Evolutionary conservation across 2,888 invertebrate species (phyloP), one percentile per base, ranked within the genome.

Genomic region (Mystacides longicornis): DNA sequence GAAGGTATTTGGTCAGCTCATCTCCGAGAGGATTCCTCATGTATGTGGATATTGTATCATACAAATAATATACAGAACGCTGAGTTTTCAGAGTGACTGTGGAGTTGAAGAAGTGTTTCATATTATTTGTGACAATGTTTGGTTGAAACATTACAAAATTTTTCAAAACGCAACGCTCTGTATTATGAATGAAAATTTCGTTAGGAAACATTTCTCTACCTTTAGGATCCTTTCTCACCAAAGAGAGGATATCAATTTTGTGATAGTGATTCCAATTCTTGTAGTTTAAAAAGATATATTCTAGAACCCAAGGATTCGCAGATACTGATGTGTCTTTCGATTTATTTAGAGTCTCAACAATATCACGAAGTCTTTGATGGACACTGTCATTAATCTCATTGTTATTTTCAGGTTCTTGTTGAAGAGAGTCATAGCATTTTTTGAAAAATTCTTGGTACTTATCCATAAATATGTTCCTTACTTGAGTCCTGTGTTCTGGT

Each of bases 401-500:
- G n/a, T n/a, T n/a, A n/a, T n/a, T n/a, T n/a, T n/a, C n/a, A n/a
- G n/a, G n/a, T n/a, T n/a, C n/a, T n/a, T n/a, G n/a, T n/a, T n/a
- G n/a, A n/a, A n/a, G n/a, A n/a, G n/a, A 7, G 37, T 37, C 37
- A 37, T 3, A n/a, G n/a, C n/a, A n/a, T n/a, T n/a, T n/a, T n/a
- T n/a, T n/a, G n/a, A n/a, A n/a, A 16, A 37, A 7, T 23, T 21
- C 42, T 31, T 60, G 48, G 9, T 60, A 45, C 3, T 47, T 9
- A 1, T 33, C 37, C 2, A 67, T 33, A 14, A 64, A 63, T 2
- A 45, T 43, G 1, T 65, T 64, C 14, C 68, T 50, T 16, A 66
- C 66, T 5, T 33, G 56, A n/a, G 56, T 61, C 16, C 67, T 67
- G 54, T 64, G 64, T 1, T 65, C 58, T 0, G 64, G 62, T 56